Evolutionary conservation across 2,797 vertebrate genomes (phyloP).

Genomic region (Acridotheres tristis): DNA sequence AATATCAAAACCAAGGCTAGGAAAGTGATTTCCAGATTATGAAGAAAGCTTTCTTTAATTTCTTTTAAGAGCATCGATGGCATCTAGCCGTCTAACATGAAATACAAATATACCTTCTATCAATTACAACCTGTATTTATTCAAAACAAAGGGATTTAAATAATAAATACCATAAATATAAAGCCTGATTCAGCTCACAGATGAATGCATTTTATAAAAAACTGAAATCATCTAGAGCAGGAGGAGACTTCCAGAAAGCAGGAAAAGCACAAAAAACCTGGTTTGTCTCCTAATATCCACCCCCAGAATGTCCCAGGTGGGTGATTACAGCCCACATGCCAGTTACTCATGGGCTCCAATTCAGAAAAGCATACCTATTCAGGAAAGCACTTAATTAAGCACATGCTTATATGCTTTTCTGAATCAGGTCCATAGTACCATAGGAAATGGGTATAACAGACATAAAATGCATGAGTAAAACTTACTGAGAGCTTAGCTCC

Average conservation of each 20-base stretch:
- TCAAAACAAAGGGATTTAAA: background rate
- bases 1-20: background rate
- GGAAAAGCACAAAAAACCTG: background rate
- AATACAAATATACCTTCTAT: background rate
- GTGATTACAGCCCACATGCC: constrained; percentile 36
- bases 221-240: background rate
- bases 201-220: background rate
- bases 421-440: constrained; percentile 33
- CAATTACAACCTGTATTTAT: background rate
- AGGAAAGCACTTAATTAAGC: constrained; percentile 59
- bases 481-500: background rate
- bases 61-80: background rate
- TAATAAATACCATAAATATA: background rate
- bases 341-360: constrained; percentile 1
- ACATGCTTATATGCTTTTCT: constrained; percentile 48
- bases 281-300: constrained; percentile 14
- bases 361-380: constrained; percentile 38
- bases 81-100: background rate
- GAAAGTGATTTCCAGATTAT: background rate
- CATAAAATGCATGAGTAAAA: background rate
- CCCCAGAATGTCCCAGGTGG: background rate
- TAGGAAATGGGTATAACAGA: constrained; percentile 61
- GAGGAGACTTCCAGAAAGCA: background rate
- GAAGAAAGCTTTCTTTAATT: background rate
- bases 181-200: background rate